A percentile compares a stretch with the other conserved stretches of the same genome.
Evolutionary conservation across 2,113 vertebrate genomes (phyloP).

Genomic region (pig (Sus scrofa)): DNA sequence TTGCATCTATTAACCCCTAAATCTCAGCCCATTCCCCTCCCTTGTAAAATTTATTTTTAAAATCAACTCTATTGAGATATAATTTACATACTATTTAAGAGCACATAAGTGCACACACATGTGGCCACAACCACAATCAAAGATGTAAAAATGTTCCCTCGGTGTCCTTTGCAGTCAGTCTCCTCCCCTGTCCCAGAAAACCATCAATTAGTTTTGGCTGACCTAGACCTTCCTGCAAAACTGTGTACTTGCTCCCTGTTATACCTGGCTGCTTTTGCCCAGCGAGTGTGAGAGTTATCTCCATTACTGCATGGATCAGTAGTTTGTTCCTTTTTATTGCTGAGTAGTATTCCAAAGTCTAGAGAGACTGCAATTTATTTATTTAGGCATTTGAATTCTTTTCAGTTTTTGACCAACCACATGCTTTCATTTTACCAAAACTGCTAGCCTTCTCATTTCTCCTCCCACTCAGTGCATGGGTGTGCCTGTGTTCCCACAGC

Average conservation of each 20-base stretch:
- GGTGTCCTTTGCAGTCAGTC: not conserved
- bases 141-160: not conserved
- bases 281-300: not conserved
- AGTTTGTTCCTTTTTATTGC: not conserved
- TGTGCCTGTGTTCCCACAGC: not conserved
- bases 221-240: not conserved
- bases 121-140: not conserved
- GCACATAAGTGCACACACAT: not conserved
- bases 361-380: not conserved
- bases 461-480: not conserved
- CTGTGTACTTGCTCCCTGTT: not conserved
- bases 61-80: not conserved
- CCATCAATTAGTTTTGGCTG: not conserved
- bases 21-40: no score
- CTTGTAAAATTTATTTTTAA: not conserved
- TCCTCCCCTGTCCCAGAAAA: not conserved
- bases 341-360: not conserved
- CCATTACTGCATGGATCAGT: fast-evolving
- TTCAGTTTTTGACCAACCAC: not conserved
- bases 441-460: not conserved
- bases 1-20: no score
- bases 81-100: not conserved
- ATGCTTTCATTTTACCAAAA: no score
- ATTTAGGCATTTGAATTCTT: not conserved
- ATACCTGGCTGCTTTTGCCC: not conserved